Percentiles rank a stretch among this genome's conserved stretches.
phyloP scores from a whole-genome alignment of 92 coral and sea anemone species.

The Epizoanthus ramosus region DNA sequence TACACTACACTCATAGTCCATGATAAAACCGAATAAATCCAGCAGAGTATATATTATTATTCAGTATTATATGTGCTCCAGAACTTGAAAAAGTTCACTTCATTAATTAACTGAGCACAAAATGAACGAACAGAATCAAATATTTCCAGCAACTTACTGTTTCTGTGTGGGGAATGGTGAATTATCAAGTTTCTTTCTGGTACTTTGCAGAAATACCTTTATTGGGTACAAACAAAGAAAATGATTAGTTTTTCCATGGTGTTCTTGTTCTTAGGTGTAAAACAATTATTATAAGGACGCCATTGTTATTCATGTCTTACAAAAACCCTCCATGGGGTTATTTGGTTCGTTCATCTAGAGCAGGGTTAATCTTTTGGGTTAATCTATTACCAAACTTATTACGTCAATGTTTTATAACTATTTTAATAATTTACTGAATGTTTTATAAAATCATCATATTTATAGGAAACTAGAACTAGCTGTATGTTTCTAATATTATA shows the following conservation, averaged over 20 bases:
- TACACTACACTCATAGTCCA: too few species aligned
- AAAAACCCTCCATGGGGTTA: conserved; percentile 35
- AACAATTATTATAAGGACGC: conserved; percentile 5
- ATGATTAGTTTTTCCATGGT: conserved; percentile 39
- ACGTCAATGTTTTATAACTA: conserved; percentile 8
- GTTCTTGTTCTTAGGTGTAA: conserved; percentile 2
- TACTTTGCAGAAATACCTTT: background rate
- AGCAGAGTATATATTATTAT: too few species aligned
- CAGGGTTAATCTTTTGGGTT: conserved; percentile 2
- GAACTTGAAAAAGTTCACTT: too few species aligned
- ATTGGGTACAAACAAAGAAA: conserved; percentile 6
- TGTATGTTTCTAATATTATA: too few species aligned
- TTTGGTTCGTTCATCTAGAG: background rate
- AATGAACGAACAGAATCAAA: too few species aligned
- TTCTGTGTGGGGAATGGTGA: too few species aligned
- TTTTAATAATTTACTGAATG: background rate
- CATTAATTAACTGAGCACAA: too few species aligned
- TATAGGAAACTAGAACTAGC: too few species aligned
- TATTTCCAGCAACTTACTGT: too few species aligned
- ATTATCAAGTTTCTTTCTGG: background rate
- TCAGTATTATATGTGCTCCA: too few species aligned
- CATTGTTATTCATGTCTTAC: conserved; percentile 10
- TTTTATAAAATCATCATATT: too few species aligned
- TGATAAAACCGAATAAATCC: too few species aligned
- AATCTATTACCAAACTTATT: background rate